Evolutionary conservation across 2,888 invertebrate species (phyloP).

Genomic region (Flabesymbios commensalis): DNA sequence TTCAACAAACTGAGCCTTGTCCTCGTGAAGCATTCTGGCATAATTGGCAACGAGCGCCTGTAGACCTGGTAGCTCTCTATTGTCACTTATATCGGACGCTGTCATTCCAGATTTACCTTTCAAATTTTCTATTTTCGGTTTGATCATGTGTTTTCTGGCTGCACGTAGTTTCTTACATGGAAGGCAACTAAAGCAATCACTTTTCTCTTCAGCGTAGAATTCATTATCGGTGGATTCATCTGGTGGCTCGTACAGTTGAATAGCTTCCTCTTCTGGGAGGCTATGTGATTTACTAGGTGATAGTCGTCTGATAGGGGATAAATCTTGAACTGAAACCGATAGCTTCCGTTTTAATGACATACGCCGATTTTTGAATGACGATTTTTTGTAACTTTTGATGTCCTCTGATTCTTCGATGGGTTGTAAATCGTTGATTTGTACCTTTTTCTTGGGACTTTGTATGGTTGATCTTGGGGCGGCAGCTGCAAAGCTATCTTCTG

Average conservation of each 20-base stretch:
- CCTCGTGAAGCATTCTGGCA: conserved; percentile 31
- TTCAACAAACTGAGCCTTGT: conserved; percentile 28
- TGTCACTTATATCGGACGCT: conserved; percentile 16
- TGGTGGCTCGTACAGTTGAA: conserved; percentile 2
- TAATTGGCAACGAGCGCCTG: conserved; percentile 33
- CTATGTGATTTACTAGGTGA: not conserved
- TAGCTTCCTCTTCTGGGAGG: conserved; percentile 1
- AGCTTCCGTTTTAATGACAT: no score
- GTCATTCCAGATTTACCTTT: conserved; percentile 29
- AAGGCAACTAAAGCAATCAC: no score
- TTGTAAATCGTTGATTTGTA: no score
- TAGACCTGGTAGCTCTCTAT: conserved; percentile 23
- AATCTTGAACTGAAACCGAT: no score
- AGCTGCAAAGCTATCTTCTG: no score
- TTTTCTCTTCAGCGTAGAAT: not conserved
- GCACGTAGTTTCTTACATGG: not conserved
- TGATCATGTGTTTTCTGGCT: conserved; percentile 1
- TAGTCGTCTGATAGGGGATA: no score
- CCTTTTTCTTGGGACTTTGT: no score
- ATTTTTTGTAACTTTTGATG: no score
- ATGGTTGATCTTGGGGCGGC: no score
- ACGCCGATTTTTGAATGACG: no score
- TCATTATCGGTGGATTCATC: not conserved
- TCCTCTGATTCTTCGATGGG: no score
- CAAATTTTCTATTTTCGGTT: conserved; percentile 11